These are phyloP conservation scores for Hesperophylax magnus DNA, from an alignment of 1,140 invertebrate genomes.

Conservation along the genomic window DNA sequence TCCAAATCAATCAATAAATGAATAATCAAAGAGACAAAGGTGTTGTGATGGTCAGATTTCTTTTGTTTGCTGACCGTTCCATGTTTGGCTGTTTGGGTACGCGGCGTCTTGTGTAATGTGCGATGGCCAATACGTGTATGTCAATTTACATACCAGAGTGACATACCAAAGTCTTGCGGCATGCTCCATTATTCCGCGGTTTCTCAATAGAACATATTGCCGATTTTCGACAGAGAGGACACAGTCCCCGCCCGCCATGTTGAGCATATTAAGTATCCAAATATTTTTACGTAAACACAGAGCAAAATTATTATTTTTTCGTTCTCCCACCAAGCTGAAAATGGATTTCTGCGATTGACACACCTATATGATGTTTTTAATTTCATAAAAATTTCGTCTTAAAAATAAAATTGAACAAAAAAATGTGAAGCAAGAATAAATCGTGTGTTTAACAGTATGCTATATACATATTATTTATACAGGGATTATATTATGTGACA, in stretches of 20 bases:
- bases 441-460: too few relatives aligned
- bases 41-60: neutral
- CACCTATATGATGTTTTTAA: too few relatives aligned
- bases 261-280: constrained; percentile 17
- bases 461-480: too few relatives aligned
- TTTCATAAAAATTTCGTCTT: too few relatives aligned
- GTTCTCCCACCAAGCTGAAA: neutral
- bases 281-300: neutral
- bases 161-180: neutral
- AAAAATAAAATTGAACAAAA: too few relatives aligned
- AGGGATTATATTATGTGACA: too few relatives aligned
- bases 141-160: constrained; percentile 31
- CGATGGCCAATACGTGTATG: constrained; percentile 15
- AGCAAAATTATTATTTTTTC: neutral
- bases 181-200: neutral
- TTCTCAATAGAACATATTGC: constrained; percentile 7
- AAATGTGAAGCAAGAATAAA: too few relatives aligned
- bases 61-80: neutral
- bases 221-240: constrained; percentile 10
- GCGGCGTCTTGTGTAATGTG: neutral
- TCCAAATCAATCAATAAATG: too few relatives aligned
- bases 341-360: too few relatives aligned
- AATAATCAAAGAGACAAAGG: too few relatives aligned
- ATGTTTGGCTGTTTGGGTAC: neutral
- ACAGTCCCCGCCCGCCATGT: constrained; percentile 6